Evolutionary conservation across 1,140 invertebrate species (phyloP).

Genomic region (Brachionus koreanus): DNA sequence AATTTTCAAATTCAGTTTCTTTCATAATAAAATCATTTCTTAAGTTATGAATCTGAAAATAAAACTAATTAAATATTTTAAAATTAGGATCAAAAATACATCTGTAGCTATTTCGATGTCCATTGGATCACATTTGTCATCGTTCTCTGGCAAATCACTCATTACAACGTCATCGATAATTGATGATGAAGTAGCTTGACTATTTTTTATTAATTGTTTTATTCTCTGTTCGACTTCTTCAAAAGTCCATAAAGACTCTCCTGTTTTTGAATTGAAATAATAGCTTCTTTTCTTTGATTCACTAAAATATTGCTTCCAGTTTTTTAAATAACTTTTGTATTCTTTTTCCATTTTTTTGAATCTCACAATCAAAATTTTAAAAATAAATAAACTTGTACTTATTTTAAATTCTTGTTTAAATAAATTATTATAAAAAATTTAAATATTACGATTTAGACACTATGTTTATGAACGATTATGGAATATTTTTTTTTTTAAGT

Average conservation of each 20-base stretch:
- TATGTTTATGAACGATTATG: too few species aligned
- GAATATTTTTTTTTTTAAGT: too few species aligned
- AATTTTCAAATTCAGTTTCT: background rate
- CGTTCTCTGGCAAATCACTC: background rate
- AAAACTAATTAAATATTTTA: background rate
- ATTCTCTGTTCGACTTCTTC: constrained; percentile 17
- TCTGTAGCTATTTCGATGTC: constrained; percentile 19
- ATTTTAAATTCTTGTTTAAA: too few species aligned
- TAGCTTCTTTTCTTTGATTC: background rate
- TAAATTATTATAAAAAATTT: too few species aligned
- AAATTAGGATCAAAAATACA: background rate
- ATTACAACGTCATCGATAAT: background rate
- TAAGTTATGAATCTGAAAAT: background rate
- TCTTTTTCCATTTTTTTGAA: background rate
- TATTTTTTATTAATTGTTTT: background rate
- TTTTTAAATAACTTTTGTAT: background rate
- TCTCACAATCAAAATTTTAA: background rate
- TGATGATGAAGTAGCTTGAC: background rate
- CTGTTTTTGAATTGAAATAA: constrained; percentile 24
- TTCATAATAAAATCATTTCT: background rate
- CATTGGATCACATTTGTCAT: constrained; percentile 7
- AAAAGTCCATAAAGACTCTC: constrained; percentile 30
- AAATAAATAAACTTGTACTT: background rate
- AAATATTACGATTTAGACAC: too few species aligned
- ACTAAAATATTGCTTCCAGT: constrained; percentile 34